These are phyloP conservation scores for Noctilio leporinus DNA, from an alignment of 2,113 vertebrate species.

Conservation along the genomic window DNA sequence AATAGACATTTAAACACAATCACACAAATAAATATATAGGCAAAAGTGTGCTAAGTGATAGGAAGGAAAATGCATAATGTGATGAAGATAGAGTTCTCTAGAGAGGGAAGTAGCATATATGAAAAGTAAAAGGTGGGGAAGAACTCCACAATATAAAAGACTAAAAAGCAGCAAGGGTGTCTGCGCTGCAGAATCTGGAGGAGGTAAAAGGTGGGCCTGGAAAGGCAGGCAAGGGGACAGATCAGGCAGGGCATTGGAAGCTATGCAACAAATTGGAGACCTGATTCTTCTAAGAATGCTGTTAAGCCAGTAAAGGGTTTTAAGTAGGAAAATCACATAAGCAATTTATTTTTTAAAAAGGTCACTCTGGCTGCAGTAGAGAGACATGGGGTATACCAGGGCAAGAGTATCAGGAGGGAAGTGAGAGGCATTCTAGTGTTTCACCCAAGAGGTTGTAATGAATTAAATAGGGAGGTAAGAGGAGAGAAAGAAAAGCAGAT, in stretches of 20 bases:
- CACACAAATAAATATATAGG: background rate
- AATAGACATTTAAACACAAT: background rate
- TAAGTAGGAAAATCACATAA: background rate
- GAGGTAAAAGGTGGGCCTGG: background rate
- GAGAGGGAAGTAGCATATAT: background rate
- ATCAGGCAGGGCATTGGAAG: no score
- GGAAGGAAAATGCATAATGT: background rate
- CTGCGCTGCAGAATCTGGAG: background rate
- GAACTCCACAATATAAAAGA: background rate
- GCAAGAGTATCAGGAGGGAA: background rate
- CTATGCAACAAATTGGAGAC: accelerated
- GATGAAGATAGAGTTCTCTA: background rate
- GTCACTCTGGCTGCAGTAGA: background rate
- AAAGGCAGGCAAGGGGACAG: background rate
- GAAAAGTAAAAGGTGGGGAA: background rate
- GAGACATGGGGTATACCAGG: background rate
- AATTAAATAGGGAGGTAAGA: background rate
- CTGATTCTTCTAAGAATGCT: background rate
- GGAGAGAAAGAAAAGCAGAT: background rate
- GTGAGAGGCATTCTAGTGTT: background rate
- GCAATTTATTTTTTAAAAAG: background rate
- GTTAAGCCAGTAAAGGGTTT: background rate
- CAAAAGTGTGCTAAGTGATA: background rate
- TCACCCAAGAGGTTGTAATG: background rate
- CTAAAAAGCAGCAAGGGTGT: background rate